phyloP scores from a whole-genome alignment of 2,888 invertebrate genomes.

The Sphaerophoria taeniata region DNA sequence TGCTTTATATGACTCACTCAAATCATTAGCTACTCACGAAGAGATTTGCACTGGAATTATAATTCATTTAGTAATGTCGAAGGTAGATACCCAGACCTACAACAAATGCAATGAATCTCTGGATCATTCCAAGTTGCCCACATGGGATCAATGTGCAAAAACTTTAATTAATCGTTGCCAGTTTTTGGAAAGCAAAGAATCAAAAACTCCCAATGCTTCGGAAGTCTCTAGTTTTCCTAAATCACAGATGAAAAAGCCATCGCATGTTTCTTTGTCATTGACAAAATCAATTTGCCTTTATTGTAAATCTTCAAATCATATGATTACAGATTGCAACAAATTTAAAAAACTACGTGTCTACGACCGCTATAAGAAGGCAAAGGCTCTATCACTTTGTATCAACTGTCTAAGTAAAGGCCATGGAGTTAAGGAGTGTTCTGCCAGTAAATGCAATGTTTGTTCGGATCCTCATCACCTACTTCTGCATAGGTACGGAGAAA shows the following conservation, averaged over 20 bases:
- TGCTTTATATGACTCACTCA: no score
- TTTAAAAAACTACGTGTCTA: conserved; percentile 10
- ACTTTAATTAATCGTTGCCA: conserved; percentile 12
- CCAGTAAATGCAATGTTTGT: conserved; percentile 12
- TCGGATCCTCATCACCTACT: conserved; percentile 15
- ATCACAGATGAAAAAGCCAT: background rate
- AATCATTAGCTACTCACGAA: no score
- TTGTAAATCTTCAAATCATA: conserved; percentile 6
- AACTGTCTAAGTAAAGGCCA: conserved; percentile 11
- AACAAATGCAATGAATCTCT: conserved; percentile 31
- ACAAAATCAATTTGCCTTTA: background rate
- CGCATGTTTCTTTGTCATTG: background rate
- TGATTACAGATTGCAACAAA: conserved; percentile 15
- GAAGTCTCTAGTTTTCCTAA: background rate
- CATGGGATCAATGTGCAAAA: conserved; percentile 10
- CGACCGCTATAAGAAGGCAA: conserved; percentile 6
- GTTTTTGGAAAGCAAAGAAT: conserved; percentile 25
- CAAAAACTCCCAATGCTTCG: conserved; percentile 6
- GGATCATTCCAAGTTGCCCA: background rate
- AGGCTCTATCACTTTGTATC: conserved; percentile 6
- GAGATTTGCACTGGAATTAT: no score
- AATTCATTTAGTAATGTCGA: no score
- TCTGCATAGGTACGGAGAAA: conserved; percentile 22
- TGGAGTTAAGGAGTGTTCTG: conserved; percentile 18
- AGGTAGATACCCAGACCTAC: background rate